Percentiles rank a stretch among this genome's conserved stretches.
Evolutionary conservation across 2,113 vertebrate genomes (phyloP).

Genomic region (Nothobranchius kuhntae): DNA sequence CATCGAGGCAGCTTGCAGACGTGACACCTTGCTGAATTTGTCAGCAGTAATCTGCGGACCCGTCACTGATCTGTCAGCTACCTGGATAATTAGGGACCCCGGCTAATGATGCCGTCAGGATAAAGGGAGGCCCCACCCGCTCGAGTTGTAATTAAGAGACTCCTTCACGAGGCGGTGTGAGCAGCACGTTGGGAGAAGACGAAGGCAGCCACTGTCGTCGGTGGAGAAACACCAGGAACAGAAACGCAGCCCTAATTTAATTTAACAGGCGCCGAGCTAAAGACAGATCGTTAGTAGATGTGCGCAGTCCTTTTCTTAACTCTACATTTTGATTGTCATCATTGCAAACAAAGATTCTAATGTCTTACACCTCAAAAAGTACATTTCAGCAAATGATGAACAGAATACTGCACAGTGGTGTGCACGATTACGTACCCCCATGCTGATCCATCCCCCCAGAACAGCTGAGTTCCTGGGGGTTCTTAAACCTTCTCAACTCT

Average conservation of each 20-base stretch:
- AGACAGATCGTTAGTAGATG: slow-evolving; percentile 35
- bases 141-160: slow-evolving; percentile 93
- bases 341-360: too few species aligned
- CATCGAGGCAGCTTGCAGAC: slow-evolving; percentile 96
- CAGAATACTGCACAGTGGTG: too few species aligned
- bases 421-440: background rate
- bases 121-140: slow-evolving; percentile 80
- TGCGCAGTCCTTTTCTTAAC: too few species aligned
- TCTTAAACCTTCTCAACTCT: slow-evolving; percentile 16
- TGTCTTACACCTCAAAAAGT: too few species aligned
- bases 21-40: slow-evolving; percentile 99
- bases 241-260: background rate
- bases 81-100: slow-evolving; percentile 98
- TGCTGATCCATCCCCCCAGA: background rate
- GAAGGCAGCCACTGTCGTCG: slow-evolving; percentile 17
- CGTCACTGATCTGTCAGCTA: slow-evolving; percentile 99
- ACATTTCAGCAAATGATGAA: too few species aligned
- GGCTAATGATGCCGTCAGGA: slow-evolving; percentile 93
- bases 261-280: slow-evolving; percentile 38
- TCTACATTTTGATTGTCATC: too few species aligned
- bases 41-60: slow-evolving; percentile 98
- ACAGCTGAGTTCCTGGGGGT: slow-evolving; percentile 1
- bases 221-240: slow-evolving; percentile 9
- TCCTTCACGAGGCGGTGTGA: slow-evolving; percentile 70
- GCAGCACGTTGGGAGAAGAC: slow-evolving; percentile 28